These are phyloP conservation scores for Palaemon carinicauda DNA, from an alignment of 1,140 invertebrate genomes.

Conservation along the genomic window DNA sequence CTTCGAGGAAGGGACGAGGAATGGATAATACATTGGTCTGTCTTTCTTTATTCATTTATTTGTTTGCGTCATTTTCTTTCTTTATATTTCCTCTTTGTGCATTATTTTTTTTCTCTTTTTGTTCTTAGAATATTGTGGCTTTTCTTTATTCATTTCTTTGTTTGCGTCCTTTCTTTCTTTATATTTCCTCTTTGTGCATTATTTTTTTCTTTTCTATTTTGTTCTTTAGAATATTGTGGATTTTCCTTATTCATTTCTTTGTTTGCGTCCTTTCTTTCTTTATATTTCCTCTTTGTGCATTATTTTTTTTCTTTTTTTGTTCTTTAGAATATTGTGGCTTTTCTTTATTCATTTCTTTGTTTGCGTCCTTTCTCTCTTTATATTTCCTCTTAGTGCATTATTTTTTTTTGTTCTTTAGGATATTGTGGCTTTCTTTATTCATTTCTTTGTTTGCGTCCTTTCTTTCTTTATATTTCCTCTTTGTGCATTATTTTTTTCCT, in stretches of 20 bases:
- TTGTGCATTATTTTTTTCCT: background rate
- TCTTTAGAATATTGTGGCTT: too few species aligned
- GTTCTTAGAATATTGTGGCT: too few species aligned
- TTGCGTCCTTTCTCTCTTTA: background rate
- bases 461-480: background rate
- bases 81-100: background rate
- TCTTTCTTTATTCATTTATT: background rate
- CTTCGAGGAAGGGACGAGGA: too few species aligned
- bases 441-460: background rate
- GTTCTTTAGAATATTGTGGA: too few species aligned
- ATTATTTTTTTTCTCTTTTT: too few species aligned
- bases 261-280: background rate
- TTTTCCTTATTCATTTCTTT: background rate
- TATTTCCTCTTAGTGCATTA: background rate
- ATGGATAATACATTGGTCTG: too few species aligned
- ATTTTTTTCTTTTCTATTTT: background rate
- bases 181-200: background rate
- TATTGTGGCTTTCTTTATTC: background rate
- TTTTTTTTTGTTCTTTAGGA: too few species aligned
- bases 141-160: background rate
- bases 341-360: background rate
- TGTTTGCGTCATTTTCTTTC: background rate
- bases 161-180: background rate
- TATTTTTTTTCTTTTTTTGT: too few species aligned
- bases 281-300: background rate